Conservation (phyloP, 1,140 invertebrate species). For the Dolichoris vasculosae region DNA sequence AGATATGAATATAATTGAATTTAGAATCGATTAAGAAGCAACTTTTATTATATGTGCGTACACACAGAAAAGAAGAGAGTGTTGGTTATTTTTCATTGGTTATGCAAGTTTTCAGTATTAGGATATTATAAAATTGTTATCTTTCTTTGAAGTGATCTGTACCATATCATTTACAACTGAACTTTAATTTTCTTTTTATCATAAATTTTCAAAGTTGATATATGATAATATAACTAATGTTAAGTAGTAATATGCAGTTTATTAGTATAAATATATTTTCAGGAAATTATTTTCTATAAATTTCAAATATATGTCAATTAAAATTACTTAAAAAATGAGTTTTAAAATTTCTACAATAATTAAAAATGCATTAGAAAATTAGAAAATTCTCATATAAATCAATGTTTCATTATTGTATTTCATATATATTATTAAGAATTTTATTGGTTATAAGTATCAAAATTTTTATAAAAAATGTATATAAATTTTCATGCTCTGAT, state of each 20-base stretch:
- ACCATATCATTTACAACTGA: slow-evolving; percentile 23
- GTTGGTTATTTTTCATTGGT: slow-evolving; percentile 26
- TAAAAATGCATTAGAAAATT: too few species aligned
- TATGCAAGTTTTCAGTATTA: neutral
- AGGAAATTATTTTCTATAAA: neutral
- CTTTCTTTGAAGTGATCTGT: slow-evolving; percentile 36
- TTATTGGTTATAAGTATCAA: neutral
- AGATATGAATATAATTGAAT: neutral
- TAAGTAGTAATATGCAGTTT: neutral
- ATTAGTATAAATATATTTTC: neutral
- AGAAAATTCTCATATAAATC: too few species aligned
- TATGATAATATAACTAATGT: neutral
- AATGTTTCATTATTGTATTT: too few species aligned
- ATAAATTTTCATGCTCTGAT: neutral
- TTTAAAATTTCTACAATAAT: too few species aligned
- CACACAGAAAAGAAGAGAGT: neutral
- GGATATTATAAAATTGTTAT: slow-evolving; percentile 35
- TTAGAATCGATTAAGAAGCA: slow-evolving; percentile 31
- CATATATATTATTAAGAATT: too few species aligned
- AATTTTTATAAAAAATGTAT: neutral
- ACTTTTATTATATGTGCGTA: neutral
- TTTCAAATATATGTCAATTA: too few species aligned
- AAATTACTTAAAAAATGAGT: too few species aligned
- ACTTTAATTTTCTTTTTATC: neutral
- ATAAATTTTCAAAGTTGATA: neutral